These are phyloP conservation scores for Oostethus manadensis DNA, from an alignment of 2,113 vertebrate genomes.

Conservation along the genomic window DNA sequence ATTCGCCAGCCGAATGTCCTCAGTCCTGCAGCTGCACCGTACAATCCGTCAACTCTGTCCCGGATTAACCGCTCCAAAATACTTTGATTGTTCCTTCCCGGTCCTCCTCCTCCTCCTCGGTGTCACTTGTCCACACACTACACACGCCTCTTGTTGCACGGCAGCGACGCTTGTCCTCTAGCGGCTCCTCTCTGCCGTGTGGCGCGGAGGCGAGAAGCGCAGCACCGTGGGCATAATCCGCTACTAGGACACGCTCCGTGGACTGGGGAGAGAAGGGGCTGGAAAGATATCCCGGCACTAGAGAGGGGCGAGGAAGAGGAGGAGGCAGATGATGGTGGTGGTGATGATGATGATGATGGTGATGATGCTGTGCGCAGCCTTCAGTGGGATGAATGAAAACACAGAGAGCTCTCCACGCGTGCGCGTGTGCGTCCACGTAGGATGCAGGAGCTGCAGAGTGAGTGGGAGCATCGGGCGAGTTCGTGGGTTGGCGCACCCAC, in stretches of 20 bases:
- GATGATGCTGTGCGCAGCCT: conserved; percentile 37
- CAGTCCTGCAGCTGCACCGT: conserved; percentile 45
- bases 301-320: background rate
- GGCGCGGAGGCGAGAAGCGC: conserved; percentile 22
- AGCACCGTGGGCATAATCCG: conserved; percentile 51
- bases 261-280: conserved; percentile 10
- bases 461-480: conserved; percentile 54
- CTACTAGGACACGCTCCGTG: conserved; percentile 26
- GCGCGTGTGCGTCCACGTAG: conserved; percentile 7
- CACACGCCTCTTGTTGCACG: conserved; percentile 16
- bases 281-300: conserved; percentile 26
- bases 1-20: conserved; percentile 41
- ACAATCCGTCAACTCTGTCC: conserved; percentile 39
- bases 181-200: conserved; percentile 34
- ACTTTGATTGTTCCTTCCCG: conserved; percentile 2
- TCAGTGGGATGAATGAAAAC: conserved; percentile 50
- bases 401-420: conserved; percentile 24
- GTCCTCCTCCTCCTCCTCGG: background rate
- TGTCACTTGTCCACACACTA: background rate
- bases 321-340: background rate
- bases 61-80: background rate
- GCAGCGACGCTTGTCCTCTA: conserved; percentile 49
- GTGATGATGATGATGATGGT: background rate
- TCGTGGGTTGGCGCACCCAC: conserved; percentile 51
- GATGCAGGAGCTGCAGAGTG: conserved; percentile 41